Evolutionary conservation across 2,888 invertebrate species (phyloP), one percentile per base, ranked within the genome.

Genomic region (Chesias legatella): DNA sequence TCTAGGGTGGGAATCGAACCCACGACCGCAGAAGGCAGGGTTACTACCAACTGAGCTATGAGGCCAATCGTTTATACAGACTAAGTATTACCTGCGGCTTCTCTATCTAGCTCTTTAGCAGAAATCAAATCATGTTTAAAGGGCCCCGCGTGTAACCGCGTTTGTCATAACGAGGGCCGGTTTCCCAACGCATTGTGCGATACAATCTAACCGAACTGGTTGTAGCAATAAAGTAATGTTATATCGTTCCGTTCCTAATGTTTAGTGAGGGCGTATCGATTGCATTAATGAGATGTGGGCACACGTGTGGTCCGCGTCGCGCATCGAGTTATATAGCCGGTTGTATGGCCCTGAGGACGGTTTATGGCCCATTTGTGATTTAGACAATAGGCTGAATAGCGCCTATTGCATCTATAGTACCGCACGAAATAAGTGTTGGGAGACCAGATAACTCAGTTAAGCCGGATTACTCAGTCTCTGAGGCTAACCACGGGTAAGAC

Each of bases 281-380:
- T 76, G 86, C 85, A 84, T 88, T 86, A 88, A 88, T 86, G 78
- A 75, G 80, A 86, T 86, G 80, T 72, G 77, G 77, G 77, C 75
- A 63, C 78, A 74, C 78, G 85, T 84, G 85, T 80, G 86, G 86
- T 81, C 85, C 70, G 72, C 67, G 73, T 72, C 67, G 60, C 50
- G 73, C 73, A 73, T 72, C 60, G 72, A 65, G 62, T 74, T 79
- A 74, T 73, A 72, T n/a, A n/a, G n/a, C n/a, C n/a, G n/a, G n/a
- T n/a, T n/a, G n/a, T n/a, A n/a, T n/a, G n/a, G 66, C 59, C 73
- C 64, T 63, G 73, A 69, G 71, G 64, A 66, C 61, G 62, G 59
- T 73, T 80, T 77, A 84, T 72, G 53, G 67, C 63, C 61, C 53
- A 69, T 73, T 79, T 73, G 76, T 76, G 68, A 74, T 72, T 73